Evolutionary conservation across 1,140 invertebrate species (phyloP).

Genomic region (Ceratosolen solmsi): DNA sequence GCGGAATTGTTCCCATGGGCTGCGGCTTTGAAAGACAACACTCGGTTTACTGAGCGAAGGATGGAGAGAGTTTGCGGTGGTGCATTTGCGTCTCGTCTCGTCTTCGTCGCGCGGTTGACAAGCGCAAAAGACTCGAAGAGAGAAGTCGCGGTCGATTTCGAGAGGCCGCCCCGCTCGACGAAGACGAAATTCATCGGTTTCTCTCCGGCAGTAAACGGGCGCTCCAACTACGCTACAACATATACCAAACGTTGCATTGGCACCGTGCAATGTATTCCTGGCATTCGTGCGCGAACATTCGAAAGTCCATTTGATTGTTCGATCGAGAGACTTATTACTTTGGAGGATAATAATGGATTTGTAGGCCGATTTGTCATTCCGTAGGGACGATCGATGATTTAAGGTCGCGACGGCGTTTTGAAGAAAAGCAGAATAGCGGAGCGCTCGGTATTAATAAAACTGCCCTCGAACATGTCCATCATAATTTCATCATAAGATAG

Average conservation of each 20-base stretch:
- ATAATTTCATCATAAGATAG: no score
- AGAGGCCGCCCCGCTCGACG: background rate
- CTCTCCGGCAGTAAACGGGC: background rate
- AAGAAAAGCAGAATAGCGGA: no score
- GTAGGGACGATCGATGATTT: no score
- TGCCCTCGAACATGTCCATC: no score
- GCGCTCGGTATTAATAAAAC: no score
- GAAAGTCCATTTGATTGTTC: background rate
- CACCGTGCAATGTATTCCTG: no score
- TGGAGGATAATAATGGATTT: no score
- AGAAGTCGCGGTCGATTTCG: conserved; percentile 41
- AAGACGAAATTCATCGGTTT: background rate
- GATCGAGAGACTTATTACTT: background rate
- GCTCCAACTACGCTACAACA: background rate
- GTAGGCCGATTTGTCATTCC: no score
- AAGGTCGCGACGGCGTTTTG: no score
- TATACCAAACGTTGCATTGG: background rate
- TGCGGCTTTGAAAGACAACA: conserved; percentile 52
- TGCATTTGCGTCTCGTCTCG: conserved; percentile 30
- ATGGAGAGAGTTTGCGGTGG: background rate
- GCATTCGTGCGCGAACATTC: background rate
- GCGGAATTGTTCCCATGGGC: conserved; percentile 51
- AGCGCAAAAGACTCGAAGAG: background rate
- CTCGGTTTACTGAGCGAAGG: conserved; percentile 22
- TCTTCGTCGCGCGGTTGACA: conserved; percentile 35